Base-by-base conservation (phyloP, 2,888 invertebrate genomes). In the Mylabris sibirica region DNA sequence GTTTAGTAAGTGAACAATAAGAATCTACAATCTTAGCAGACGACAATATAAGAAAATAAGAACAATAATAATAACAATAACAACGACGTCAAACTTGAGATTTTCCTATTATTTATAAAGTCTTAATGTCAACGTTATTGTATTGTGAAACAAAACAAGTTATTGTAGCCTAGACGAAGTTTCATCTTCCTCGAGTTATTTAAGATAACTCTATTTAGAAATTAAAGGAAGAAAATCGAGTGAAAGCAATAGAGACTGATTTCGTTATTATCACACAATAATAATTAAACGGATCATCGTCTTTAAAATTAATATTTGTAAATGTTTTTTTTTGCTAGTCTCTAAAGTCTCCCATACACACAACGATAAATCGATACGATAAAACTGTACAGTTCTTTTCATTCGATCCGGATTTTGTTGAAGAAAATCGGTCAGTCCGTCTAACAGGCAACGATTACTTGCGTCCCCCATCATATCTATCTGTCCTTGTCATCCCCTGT, bases 111-210 rank as follows among this genome's bases (percentile, higher is more conserved):
- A 41, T 41, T 41, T 41, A 41, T 14, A n/a, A 41, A 41, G 41
- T 41, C 41, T 41, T 41, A 41, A 41, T 41, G 41, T 41, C 41
- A 41, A 41, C 41, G 41, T 41, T 41, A 41, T 41, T 41, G 41
- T 41, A 30, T 41, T 41, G 14, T 41, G n/a, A 14, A 41, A 41
- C 41, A 41, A 41, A 41, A n/a, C n/a, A n/a, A 14, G 41, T 41
- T 41, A n/a, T 41, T 41, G 2, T 41, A 41, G 41, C 14, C 14
- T 4, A 14, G 4, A 14, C 41, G 14, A 41, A 38, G 38, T 38
- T 30, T 30, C 30, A 30, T 30, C 41, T 41, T 14, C n/a, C 4
- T 4, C 41, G 41, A 41, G 41, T 41, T 41, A 41, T 41, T 41
- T 41, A n/a, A 41, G 41, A 41, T 41, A 14, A 8, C 14, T 14